Evolutionary conservation across 2,888 invertebrate species (phyloP), one percentile per base, ranked within the genome.

Genomic region (Drosophila picticornis): DNA sequence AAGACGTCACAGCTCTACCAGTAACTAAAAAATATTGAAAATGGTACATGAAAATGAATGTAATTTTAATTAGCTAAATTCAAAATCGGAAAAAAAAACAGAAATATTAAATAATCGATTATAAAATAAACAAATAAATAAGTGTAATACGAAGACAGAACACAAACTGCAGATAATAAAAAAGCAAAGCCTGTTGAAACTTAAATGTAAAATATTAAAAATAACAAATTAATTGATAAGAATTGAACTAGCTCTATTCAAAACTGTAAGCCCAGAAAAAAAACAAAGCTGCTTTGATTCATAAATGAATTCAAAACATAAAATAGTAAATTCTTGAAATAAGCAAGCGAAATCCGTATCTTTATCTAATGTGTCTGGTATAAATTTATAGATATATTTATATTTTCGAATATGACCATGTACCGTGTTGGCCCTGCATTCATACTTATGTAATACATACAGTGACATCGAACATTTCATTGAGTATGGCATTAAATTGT

Each of bases 401-500:
- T 16, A 46, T 27, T 10, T 19, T 2, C 3, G 13, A 36, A 50
- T 22, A 55, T 19, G 13, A 0, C 11, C 31, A 51, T 61, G 19
- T 53, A 50, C 9, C 0, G 25, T 25, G 0, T 52, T 22, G n/a
- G 46, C 19, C 56, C 38, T 55, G 43, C 34, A 58, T 59, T 59
- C 34, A 27, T 55, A 51, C 16, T 65, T 76, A 72, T 68, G 50
- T 69, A 84, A 56, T 51, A 60, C 52, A 48, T 67, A 63, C 64
- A 73, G 63, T 71, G 57, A 74, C 70, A 75, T 67, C 46, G 51
- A 50, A 64, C 71, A 73, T 58, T 77, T 80, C 59, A 67, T 69
- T 59, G 76, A 73, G 79, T 40, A 68, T 61, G 78, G 90, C 83
- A 88, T 83, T 81, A 80, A 88, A 83, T 84, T 81, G 82, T 79